phyloP scores from a whole-genome alignment of 2,888 invertebrate genomes.

The Amaurobius ferox region DNA sequence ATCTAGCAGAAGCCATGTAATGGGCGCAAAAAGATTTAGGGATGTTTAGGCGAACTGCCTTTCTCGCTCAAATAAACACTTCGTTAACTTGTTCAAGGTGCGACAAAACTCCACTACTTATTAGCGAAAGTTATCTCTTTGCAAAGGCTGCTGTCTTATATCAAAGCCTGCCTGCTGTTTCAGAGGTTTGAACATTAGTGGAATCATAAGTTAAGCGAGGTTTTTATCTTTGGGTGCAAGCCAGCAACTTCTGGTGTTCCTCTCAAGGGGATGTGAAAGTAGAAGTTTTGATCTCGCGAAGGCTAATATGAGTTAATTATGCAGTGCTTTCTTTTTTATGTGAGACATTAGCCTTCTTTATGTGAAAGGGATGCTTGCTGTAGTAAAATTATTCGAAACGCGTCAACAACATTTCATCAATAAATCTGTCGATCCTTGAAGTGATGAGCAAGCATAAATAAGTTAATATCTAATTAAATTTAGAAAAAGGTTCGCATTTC shows the following conservation, averaged over 20 bases:
- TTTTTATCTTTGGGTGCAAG: no score
- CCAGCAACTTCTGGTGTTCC: no score
- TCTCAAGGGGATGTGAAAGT: no score
- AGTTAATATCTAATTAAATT: no score
- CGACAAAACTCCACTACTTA: conserved; percentile 1
- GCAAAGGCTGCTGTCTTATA: neutral
- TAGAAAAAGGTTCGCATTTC: no score
- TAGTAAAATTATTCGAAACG: no score
- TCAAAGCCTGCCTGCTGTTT: neutral
- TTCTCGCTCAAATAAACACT: neutral
- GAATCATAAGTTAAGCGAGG: no score
- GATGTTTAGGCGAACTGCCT: neutral
- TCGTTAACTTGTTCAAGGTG: neutral
- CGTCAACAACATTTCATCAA: no score
- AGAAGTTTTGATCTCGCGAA: neutral
- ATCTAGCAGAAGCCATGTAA: neutral
- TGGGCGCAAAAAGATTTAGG: neutral
- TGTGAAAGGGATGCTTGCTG: neutral
- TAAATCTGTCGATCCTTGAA: no score
- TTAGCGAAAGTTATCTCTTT: neutral
- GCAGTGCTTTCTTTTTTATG: neutral
- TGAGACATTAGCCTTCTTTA: neutral
- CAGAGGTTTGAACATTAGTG: no score
- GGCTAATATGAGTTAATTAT: neutral
- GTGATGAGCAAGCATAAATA: no score